These are phyloP conservation scores for Pocillopora grandis DNA, from an alignment of 92 coral and sea anemone species.

Conservation along the genomic window DNA sequence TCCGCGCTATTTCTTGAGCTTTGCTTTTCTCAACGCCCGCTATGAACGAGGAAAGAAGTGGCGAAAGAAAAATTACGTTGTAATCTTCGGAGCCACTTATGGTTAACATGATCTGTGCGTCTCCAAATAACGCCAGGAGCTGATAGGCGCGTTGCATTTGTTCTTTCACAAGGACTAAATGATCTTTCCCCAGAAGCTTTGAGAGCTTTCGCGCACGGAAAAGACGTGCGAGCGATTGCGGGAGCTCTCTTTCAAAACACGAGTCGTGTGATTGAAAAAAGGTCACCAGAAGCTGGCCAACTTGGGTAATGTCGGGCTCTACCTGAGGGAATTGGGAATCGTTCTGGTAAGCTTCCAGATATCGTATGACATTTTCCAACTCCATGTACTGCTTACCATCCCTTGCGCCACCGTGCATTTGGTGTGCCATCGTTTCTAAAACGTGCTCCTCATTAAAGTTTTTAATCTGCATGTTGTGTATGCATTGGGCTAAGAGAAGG, in stretches of 20 bases:
- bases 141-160: conserved; percentile 95
- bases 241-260: conserved; percentile 49
- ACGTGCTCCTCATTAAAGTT: conserved; percentile 47
- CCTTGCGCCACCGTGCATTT: not conserved
- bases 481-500: conserved; percentile 70
- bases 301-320: conserved; percentile 36
- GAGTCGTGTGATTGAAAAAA: conserved; percentile 61
- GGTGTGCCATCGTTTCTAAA: not conserved
- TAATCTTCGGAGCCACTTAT: conserved; percentile 80
- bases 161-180: conserved; percentile 67
- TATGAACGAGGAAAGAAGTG: conserved; percentile 65
- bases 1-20: conserved; percentile 69
- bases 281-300: conserved; percentile 69
- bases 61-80: conserved; percentile 68
- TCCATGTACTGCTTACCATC: conserved; percentile 28
- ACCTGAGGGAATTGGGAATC: not conserved
- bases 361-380: conserved; percentile 51
- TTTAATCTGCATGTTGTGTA: conserved; percentile 41
- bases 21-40: conserved; percentile 75
- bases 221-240: conserved; percentile 56
- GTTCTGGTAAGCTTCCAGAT: not conserved
- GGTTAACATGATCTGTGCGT: conserved; percentile 62
- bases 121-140: conserved; percentile 81
- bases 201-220: conserved; percentile 50
- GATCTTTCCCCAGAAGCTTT: conserved; percentile 70